Conservation (phyloP, 2,797 vertebrate species). For the Cossypha dichroa region DNA sequence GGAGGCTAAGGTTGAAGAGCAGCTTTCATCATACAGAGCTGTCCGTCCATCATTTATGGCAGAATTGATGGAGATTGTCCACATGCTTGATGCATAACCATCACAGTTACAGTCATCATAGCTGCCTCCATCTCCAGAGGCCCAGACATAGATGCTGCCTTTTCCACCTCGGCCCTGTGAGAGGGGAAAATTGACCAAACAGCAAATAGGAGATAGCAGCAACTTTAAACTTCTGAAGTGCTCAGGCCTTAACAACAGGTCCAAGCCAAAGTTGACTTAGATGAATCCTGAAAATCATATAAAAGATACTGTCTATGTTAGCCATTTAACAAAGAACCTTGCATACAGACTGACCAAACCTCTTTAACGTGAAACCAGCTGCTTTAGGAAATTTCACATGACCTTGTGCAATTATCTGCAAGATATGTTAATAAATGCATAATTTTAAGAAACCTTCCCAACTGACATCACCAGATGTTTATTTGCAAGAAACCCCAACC, state of each 20-base stretch:
- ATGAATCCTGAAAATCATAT: background rate
- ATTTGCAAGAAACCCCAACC: background rate
- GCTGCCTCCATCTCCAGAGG: conserved; percentile 96
- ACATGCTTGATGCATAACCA: conserved; percentile 98
- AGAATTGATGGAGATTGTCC: conserved; percentile 99
- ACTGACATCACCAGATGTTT: background rate
- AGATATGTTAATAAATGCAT: background rate
- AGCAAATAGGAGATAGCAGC: background rate
- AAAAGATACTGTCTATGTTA: background rate
- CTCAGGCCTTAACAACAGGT: background rate
- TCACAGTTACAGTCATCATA: conserved; percentile 99
- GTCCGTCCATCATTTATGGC: conserved; percentile 98
- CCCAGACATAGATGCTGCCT: conserved; percentile 99
- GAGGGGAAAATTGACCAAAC: background rate
- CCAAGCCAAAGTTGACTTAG: background rate
- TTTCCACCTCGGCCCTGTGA: conserved; percentile 91
- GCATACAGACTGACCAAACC: background rate
- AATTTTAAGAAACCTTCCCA: background rate
- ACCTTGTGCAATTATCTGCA: background rate
- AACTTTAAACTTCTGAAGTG: background rate
- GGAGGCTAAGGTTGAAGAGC: conserved; percentile 96
- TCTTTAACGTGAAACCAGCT: fast-evolving
- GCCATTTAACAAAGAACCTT: background rate
- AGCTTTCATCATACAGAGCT: conserved; percentile 96
- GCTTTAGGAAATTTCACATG: background rate